Conservation (phyloP, 64 coral and sea anemone species). For the Stichodactyla helianthus region DNA sequence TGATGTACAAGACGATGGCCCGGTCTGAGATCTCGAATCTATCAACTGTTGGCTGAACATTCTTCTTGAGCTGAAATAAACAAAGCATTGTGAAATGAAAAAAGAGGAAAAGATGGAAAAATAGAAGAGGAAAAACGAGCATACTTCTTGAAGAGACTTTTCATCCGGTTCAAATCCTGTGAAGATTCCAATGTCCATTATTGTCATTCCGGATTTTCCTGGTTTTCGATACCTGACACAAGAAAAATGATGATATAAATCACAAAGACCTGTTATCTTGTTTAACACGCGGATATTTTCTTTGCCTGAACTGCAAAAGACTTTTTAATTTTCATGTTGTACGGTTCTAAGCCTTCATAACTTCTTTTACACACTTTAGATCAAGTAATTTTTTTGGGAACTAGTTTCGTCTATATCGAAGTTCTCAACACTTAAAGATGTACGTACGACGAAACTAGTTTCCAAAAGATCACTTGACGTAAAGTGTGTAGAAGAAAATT, state of each 20-base stretch:
- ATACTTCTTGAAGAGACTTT: slow-evolving; percentile 54
- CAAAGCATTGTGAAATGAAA: background rate
- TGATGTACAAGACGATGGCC: slow-evolving; percentile 74
- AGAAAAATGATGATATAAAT: background rate
- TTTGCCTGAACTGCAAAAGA: no score
- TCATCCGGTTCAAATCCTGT: slow-evolving; percentile 68
- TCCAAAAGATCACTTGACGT: no score
- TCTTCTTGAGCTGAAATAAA: slow-evolving; percentile 34
- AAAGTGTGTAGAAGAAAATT: no score
- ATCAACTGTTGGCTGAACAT: slow-evolving; percentile 48
- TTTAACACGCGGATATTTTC: background rate
- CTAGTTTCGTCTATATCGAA: no score
- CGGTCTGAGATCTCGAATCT: slow-evolving; percentile 62
- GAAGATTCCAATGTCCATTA: slow-evolving; percentile 90
- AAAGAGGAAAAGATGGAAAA: background rate
- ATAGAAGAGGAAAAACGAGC: background rate
- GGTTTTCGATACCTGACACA: slow-evolving; percentile 43
- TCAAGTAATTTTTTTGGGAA: no score
- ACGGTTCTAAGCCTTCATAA: no score
- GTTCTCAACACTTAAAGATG: no score
- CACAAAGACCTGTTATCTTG: background rate
- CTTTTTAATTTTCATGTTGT: no score
- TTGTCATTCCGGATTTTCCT: slow-evolving; percentile 74
- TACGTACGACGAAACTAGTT: no score
- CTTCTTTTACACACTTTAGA: no score